These are phyloP conservation scores for Marmota flaviventris DNA, from an alignment of 2,113 vertebrate genomes.

Conservation along the genomic window DNA sequence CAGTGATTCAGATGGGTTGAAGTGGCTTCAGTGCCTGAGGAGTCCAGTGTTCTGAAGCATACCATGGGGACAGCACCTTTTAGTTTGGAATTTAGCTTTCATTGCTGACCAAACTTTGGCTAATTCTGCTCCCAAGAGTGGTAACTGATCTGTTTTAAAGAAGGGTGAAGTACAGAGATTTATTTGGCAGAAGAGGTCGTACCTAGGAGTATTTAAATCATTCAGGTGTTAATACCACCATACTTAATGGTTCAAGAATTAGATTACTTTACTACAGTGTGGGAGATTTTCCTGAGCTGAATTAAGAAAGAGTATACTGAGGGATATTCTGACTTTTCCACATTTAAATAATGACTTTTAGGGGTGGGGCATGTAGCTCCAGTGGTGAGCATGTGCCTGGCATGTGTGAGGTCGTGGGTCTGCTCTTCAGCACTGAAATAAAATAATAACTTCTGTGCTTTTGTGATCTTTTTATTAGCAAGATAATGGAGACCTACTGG, in stretches of 20 bases:
- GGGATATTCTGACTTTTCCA: neutral
- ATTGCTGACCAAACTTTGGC: neutral
- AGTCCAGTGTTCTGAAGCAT: neutral
- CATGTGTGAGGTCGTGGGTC: neutral
- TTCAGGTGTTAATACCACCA: neutral
- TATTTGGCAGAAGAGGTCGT: neutral
- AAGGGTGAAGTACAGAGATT: neutral
- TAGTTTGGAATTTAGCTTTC: neutral
- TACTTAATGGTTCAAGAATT: neutral
- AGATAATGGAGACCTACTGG: conserved; percentile 90
- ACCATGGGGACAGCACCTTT: rapidly evolving
- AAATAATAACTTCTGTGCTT: neutral
- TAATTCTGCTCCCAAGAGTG: neutral
- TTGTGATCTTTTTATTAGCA: conserved; percentile 84
- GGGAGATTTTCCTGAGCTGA: neutral
- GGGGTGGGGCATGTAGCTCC: neutral
- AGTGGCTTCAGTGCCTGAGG: neutral
- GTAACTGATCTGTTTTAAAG: neutral
- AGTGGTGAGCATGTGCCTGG: neutral
- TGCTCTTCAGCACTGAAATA: neutral
- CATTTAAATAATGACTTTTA: neutral
- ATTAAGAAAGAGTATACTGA: neutral
- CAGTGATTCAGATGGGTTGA: neutral
- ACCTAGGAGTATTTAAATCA: no score
- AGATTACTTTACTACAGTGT: no score